Percentiles rank a stretch among this genome's conserved stretches.
phyloP scores from a whole-genome alignment of 1,140 invertebrate species.

The Trigoniulus corallinus region DNA sequence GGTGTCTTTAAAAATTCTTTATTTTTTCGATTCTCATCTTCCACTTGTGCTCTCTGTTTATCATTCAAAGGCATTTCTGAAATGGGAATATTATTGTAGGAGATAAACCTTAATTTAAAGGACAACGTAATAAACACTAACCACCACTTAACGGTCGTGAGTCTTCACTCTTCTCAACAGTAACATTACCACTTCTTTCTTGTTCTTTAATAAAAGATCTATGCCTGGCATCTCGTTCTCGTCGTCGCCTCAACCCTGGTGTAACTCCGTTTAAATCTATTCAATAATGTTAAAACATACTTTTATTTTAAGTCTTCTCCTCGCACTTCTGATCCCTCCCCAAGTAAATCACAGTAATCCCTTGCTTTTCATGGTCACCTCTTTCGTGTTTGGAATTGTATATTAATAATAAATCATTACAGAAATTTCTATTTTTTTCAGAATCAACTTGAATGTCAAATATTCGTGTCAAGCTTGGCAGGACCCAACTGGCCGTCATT shows the following conservation, averaged over 20 bases:
- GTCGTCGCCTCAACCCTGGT: slow-evolving; percentile 47
- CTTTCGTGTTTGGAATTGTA: too few species aligned
- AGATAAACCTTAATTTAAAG: too few species aligned
- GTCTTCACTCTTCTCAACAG: background rate
- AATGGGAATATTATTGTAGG: background rate
- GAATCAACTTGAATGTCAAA: too few species aligned
- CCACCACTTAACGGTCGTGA: too few species aligned
- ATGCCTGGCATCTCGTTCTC: slow-evolving; percentile 63
- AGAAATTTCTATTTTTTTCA: too few species aligned
- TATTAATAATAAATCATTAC: too few species aligned
- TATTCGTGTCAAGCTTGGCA: too few species aligned
- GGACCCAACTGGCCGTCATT: too few species aligned
- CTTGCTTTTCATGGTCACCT: too few species aligned
- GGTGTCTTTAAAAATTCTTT: slow-evolving; percentile 21
- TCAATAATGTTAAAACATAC: background rate
- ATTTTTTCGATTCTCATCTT: slow-evolving; percentile 20
- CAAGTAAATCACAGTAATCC: too few species aligned
- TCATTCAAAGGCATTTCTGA: background rate
- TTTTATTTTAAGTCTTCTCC: background rate
- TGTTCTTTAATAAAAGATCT: slow-evolving; percentile 61
- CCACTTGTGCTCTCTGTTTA: slow-evolving; percentile 8
- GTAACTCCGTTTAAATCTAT: slow-evolving; percentile 32
- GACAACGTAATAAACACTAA: too few species aligned
- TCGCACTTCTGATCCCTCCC: too few species aligned
- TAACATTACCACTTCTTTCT: slow-evolving; percentile 20